Evolutionary conservation across 2,797 vertebrate genomes (phyloP).

Genomic region (Argyrosomus regius): DNA sequence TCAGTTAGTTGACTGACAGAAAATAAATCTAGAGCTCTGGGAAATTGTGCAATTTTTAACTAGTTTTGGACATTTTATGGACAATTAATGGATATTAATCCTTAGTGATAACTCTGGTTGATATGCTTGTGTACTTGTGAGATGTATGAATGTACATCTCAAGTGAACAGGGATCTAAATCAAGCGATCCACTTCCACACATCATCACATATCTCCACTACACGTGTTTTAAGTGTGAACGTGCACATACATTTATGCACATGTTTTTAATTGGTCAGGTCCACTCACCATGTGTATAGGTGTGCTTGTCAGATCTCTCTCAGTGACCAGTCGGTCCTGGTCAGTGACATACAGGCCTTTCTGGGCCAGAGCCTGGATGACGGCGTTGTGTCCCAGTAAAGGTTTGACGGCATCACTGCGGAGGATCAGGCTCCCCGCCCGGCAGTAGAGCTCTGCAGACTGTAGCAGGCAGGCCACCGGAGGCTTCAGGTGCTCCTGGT

Average conservation of each 20-base stretch:
- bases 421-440: constrained; percentile 97
- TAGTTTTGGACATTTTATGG: neutral
- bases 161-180: constrained; percentile 14
- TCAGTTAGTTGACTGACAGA: neutral
- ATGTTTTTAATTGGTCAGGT: neutral
- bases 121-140: neutral
- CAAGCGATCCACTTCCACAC: constrained; percentile 3
- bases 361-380: constrained; percentile 98
- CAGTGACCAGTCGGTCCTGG: constrained; percentile 95
- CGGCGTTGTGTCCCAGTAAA: constrained; percentile 95
- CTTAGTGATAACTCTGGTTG: neutral
- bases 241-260: neutral
- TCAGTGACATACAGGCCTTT: constrained; percentile 98
- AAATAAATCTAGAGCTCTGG: neutral
- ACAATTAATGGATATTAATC: neutral
- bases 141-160: neutral
- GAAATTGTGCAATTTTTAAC: neutral
- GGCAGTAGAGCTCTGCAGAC: constrained; percentile 97
- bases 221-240: neutral
- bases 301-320: constrained; percentile 93
- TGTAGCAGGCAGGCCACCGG: constrained; percentile 94
- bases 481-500: constrained; percentile 98
- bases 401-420: constrained; percentile 98
- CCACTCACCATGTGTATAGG: constrained; percentile 95
- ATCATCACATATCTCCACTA: neutral